Evolutionary conservation across 2,113 vertebrate species (phyloP).

Genomic region (Chascanopsetta lugubris): DNA sequence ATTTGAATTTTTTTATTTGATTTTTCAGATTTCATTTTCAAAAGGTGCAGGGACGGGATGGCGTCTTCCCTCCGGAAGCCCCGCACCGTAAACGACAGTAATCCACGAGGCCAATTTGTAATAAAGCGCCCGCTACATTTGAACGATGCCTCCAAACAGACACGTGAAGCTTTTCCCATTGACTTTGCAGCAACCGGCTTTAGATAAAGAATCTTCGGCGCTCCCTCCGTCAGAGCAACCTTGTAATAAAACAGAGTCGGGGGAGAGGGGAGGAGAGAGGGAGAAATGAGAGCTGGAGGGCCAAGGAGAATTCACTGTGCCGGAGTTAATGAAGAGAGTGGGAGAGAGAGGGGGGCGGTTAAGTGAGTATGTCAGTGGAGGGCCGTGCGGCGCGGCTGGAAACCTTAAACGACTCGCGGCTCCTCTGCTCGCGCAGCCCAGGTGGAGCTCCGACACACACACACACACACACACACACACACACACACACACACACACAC

Average conservation of each 20-base stretch:
- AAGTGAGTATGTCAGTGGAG: slow-evolving; percentile 75
- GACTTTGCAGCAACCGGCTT: slow-evolving; percentile 74
- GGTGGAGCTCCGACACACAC: slow-evolving; percentile 54
- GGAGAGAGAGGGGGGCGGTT: slow-evolving; percentile 69
- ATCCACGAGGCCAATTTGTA: slow-evolving; percentile 79
- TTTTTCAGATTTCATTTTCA: slow-evolving; percentile 63
- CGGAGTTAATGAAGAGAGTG: slow-evolving; percentile 77
- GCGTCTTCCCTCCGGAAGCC: slow-evolving; percentile 56
- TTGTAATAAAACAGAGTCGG: slow-evolving; percentile 73
- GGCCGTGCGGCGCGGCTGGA: slow-evolving; percentile 58
- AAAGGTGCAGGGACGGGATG: slow-evolving; percentile 68
- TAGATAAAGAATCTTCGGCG: slow-evolving; percentile 75
- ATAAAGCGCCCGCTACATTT: slow-evolving; percentile 75
- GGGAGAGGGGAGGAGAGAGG: slow-evolving; percentile 40
- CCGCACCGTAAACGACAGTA: slow-evolving; percentile 72
- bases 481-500: too few relatives aligned
- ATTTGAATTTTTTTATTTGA: not conserved
- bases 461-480: too few relatives aligned
- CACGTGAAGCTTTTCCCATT: slow-evolving; percentile 71
- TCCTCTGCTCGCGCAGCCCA: slow-evolving; percentile 45
- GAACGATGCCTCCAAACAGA: slow-evolving; percentile 74
- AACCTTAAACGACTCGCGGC: slow-evolving; percentile 71
- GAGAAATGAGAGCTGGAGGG: slow-evolving; percentile 70
- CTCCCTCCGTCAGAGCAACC: slow-evolving; percentile 73
- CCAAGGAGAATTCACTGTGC: slow-evolving; percentile 72